Evolutionary conservation across 2,888 invertebrate species (phyloP).

Genomic region (Chaitophorus viminalis): DNA sequence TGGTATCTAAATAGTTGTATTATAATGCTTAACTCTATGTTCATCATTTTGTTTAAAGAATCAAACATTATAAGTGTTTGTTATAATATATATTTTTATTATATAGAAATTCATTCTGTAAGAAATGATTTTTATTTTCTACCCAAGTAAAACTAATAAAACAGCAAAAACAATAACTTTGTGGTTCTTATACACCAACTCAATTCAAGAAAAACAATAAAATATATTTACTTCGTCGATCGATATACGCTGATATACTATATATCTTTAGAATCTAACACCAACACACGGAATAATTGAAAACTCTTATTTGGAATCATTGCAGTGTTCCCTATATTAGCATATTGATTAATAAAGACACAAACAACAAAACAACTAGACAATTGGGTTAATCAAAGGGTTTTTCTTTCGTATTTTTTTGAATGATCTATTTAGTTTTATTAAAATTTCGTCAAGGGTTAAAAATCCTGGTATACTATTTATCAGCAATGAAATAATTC

Average conservation of each 20-base stretch:
- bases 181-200: neutral
- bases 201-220: neutral
- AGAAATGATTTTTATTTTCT: neutral
- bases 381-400: constrained; percentile 7
- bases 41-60: too few species aligned
- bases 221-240: neutral
- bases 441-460: neutral
- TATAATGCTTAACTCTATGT: too few species aligned
- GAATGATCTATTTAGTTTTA: neutral
- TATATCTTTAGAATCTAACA: neutral
- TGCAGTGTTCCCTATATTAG: neutral
- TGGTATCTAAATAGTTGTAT: too few species aligned
- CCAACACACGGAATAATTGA: neutral
- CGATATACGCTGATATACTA: too few species aligned
- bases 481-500: too few species aligned
- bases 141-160: neutral
- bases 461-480: too few species aligned
- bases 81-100: too few species aligned
- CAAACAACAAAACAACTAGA: constrained; percentile 16
- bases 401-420: neutral
- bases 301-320: constrained; percentile 12
- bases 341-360: constrained; percentile 29
- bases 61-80: neutral
- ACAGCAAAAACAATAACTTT: neutral
- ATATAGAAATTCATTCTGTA: too few species aligned